Base-by-base conservation (phyloP, 2,113 vertebrate species). In the Athene cunicularia region DNA sequence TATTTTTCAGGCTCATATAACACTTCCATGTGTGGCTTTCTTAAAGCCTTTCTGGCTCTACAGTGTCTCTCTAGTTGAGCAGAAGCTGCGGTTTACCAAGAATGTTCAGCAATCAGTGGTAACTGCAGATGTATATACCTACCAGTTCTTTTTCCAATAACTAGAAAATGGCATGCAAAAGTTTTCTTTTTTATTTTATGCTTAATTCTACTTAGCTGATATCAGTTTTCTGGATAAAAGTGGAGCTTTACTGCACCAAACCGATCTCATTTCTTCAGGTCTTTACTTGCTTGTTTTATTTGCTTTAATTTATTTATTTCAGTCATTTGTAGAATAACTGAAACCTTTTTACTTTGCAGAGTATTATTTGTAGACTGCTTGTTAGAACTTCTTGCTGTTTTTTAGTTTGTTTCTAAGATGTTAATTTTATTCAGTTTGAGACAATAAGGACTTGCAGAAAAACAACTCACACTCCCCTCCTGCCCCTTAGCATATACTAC, bases 41-140 rank as follows among this genome's bases (percentile, higher is more conserved):
- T 26, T 56, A 24, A 39, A 88, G 32, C 23, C 8, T 45, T 91
- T 90, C 32, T 81, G 58, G 27, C 37, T 92, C 47, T 52, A 9
- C 0, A 0, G 12, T 16, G 28, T 23, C 77, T 14, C 12, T 88
- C 3, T 68, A 41, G 41, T 14, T 27, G 14, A 62, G 66, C 66
- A 81, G 77, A 94, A 84, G 55, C 77, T 91, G 81, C 0, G 52
- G 77, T 90, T 96, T 63, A 87, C 64, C 41, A 96, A 70, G 39
- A 93, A 90, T 86, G 79, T 9, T 72, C 55, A 43, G 5, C n/a
- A 68, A 7, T 66, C 3, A 0, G 50, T 58, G 33, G 47, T 37
- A 91, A 22, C 60, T 47, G 17, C 32, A 71, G 45, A 70, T 93
- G 59, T 45, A 30, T 28, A 67, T 70, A 80, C 16, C 17, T 9